Conservation (phyloP, 1,140 invertebrate species). For the Drosophila melanogaster region DNA sequence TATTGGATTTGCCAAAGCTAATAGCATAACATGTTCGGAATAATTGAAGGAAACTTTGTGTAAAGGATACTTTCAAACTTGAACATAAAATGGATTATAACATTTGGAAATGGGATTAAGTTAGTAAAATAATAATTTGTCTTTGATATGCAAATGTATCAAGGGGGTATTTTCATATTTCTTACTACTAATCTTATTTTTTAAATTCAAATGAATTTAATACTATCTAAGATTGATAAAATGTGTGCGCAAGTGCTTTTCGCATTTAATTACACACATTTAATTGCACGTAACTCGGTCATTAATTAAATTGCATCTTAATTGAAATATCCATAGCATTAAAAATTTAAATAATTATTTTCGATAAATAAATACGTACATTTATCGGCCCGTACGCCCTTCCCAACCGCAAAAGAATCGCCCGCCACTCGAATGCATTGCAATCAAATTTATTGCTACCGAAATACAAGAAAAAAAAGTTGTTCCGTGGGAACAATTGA, state of each 20-base stretch:
- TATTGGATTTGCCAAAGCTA: constrained; percentile 45
- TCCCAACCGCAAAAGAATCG: constrained; percentile 40
- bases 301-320: constrained; percentile 35
- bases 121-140: too few relatives aligned
- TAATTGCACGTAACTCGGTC: background rate
- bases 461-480: constrained; percentile 25
- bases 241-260: background rate
- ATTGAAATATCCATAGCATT: constrained; percentile 36
- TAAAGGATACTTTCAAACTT: background rate
- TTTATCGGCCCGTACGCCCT: constrained; percentile 23
- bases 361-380: constrained; percentile 17
- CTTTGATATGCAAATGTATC: too few relatives aligned
- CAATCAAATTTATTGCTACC: constrained; percentile 68
- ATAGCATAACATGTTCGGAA: constrained; percentile 18
- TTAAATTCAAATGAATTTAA: background rate
- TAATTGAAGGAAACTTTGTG: background rate
- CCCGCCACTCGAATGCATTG: constrained; percentile 54
- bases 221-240: constrained; percentile 1
- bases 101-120: background rate
- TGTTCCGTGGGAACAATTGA: constrained; percentile 32
- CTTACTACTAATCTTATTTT: too few relatives aligned
- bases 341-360: constrained; percentile 40
- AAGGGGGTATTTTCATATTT: too few relatives aligned
- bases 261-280: constrained; percentile 12
- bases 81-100: background rate